A percentile compares a stretch with the other conserved stretches of the same genome.
phyloP scores from a whole-genome alignment of 53 echinoderm and acorn worm species.

The Holothuria scabra region DNA sequence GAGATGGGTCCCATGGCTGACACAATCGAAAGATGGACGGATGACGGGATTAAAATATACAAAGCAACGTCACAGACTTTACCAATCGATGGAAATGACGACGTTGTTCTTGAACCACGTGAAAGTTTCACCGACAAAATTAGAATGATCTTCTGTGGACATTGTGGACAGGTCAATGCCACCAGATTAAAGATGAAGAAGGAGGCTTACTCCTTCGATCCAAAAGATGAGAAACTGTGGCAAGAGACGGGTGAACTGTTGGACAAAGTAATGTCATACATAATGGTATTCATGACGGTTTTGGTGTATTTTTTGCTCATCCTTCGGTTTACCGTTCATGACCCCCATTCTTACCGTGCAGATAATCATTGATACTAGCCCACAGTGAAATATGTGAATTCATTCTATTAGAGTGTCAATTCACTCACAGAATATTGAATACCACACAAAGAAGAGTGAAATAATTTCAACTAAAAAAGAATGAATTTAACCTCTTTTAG shows the following conservation, averaged over 20 bases:
- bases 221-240: conserved; percentile 29
- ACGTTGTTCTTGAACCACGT: not conserved
- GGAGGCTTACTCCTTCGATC: conserved; percentile 4
- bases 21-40: conserved; percentile 22
- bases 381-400: too few relatives aligned
- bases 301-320: conserved; percentile 29
- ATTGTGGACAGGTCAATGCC: conserved; percentile 37
- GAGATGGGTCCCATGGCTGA: not conserved
- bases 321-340: not conserved
- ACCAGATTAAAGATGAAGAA: conserved; percentile 6
- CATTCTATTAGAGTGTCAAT: too few relatives aligned
- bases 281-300: conserved; percentile 11
- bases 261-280: conserved; percentile 31
- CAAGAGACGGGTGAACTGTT: conserved; percentile 15
- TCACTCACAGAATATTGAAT: too few relatives aligned
- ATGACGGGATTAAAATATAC: conserved; percentile 32
- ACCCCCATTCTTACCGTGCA: conserved; percentile 1
- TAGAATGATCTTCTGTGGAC: conserved; percentile 16
- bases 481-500: too few relatives aligned
- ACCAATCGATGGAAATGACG: conserved; percentile 13
- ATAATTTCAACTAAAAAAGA: too few relatives aligned
- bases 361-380: not conserved
- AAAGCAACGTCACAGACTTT: not conserved
- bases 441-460: too few relatives aligned
- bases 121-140: not conserved